Evolutionary conservation across 2,888 invertebrate genomes (phyloP), one percentile per base, ranked within the genome.

Genomic region (Agonum fuliginosum): DNA sequence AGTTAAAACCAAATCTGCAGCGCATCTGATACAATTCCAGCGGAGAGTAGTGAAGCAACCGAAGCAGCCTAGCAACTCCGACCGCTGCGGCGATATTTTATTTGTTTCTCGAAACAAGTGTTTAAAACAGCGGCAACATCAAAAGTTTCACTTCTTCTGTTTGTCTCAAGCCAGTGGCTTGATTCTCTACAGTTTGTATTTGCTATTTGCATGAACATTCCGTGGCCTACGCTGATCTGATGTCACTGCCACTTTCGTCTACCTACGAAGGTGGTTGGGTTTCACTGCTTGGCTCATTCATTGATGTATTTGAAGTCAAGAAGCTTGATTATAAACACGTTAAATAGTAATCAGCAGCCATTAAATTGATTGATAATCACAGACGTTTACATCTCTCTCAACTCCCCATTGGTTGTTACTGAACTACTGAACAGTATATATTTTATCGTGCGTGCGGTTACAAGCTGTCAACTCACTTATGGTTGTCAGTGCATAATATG

Each of bases 71-170:
- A 58, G 54, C 54, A 24, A 58, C 27, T 10, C 8, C 19, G 48
- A 6, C 24, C 12, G 54, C 54, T 54, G 58, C 41, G 37, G 73
- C 41, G 73, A 48, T 41, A 54, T 72, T 73, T 58, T 54, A 58
- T 54, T 73, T 58, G 73, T 73, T 73, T 58, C 37, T 72, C 8
- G 72, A 72, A 72, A 72, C 73, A 73, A 73, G 41, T 41, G 73
- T 73, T 58, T 73, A 34, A 58, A 34, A 37, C 73, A 58, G 58
- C 73, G 73, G 58, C 73, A 54, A 73, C 73, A 73, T 73, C 54
- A 73, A 58, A 62, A 73, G 73, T 54, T 73, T 14, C 58, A 54
- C 37, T 70, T 70, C 54, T 70, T 70, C 22, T 73, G 58, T 73
- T 73, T 58, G 73, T 73, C 58, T 41, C 41, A 58, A 58, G 27